phyloP scores from a whole-genome alignment of 2,888 invertebrate species.

The Limnephilus lunatus region DNA sequence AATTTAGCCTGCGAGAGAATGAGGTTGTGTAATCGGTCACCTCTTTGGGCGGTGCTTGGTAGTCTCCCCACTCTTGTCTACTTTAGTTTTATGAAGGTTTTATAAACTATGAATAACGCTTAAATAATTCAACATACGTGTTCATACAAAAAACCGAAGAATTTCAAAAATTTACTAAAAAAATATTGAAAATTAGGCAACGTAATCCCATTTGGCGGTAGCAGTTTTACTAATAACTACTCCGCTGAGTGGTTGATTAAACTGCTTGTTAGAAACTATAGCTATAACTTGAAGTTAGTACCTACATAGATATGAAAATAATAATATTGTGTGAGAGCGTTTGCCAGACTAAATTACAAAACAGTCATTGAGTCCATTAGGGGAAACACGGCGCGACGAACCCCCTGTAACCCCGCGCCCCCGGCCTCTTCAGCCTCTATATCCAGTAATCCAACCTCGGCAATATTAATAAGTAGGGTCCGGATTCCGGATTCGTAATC shows the following conservation, averaged over 20 bases:
- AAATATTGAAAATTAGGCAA: too few relatives aligned
- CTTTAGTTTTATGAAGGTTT: too few relatives aligned
- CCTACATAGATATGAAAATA: background rate
- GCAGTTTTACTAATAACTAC: background rate
- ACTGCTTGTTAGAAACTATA: background rate
- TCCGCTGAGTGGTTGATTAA: background rate
- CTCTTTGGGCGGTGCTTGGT: too few relatives aligned
- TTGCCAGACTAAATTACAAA: background rate
- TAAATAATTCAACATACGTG: too few relatives aligned
- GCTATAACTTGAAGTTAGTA: background rate
- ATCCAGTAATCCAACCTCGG: background rate
- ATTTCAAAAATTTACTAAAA: too few relatives aligned
- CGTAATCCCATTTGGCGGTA: background rate
- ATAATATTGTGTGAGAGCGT: background rate
- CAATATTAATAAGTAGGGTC: background rate
- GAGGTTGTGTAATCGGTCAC: too few relatives aligned
- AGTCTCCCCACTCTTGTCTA: too few relatives aligned
- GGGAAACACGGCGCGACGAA: background rate
- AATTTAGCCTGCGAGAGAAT: too few relatives aligned
- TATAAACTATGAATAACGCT: too few relatives aligned
- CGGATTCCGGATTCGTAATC: background rate
- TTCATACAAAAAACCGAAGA: too few relatives aligned
- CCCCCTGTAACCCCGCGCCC: background rate
- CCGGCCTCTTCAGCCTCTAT: background rate
- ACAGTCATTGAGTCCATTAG: conserved; percentile 2